Conservation (phyloP, 2,888 invertebrate genomes). For the Phytoseiulus persimilis region DNA sequence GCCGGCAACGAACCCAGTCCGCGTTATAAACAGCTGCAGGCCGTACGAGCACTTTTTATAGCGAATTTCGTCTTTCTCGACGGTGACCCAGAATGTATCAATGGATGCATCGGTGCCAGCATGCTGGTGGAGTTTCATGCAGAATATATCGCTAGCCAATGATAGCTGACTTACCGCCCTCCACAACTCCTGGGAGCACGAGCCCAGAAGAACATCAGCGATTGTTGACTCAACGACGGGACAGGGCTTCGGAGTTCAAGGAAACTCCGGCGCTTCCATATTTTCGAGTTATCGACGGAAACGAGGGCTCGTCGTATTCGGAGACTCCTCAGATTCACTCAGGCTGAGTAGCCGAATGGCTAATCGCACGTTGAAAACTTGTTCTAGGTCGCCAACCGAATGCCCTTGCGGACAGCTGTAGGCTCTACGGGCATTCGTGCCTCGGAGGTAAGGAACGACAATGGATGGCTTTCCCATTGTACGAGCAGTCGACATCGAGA, state of each 20-base stretch:
- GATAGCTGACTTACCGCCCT: background rate
- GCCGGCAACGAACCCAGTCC: background rate
- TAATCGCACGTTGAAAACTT: background rate
- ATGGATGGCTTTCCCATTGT: too few species aligned
- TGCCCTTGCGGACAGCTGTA: conserved; percentile 35
- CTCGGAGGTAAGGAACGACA: background rate
- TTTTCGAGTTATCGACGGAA: too few species aligned
- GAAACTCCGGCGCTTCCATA: too few species aligned
- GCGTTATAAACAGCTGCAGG: background rate
- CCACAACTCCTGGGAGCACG: background rate
- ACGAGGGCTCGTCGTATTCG: too few species aligned
- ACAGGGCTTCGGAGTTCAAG: background rate
- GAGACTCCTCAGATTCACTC: too few species aligned
- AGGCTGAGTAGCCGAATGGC: too few species aligned
- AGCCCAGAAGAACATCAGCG: background rate
- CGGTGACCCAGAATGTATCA: background rate
- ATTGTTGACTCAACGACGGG: background rate
- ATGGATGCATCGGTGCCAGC: too few species aligned
- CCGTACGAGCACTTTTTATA: background rate
- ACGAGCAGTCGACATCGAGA: too few species aligned
- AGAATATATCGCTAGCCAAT: background rate
- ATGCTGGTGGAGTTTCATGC: background rate
- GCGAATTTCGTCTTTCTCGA: background rate
- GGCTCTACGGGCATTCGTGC: conserved; percentile 37
- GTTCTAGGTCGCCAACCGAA: conserved; percentile 34